Evolutionary conservation across 2,888 invertebrate species (phyloP).

Genomic region (Macrophya annulata): DNA sequence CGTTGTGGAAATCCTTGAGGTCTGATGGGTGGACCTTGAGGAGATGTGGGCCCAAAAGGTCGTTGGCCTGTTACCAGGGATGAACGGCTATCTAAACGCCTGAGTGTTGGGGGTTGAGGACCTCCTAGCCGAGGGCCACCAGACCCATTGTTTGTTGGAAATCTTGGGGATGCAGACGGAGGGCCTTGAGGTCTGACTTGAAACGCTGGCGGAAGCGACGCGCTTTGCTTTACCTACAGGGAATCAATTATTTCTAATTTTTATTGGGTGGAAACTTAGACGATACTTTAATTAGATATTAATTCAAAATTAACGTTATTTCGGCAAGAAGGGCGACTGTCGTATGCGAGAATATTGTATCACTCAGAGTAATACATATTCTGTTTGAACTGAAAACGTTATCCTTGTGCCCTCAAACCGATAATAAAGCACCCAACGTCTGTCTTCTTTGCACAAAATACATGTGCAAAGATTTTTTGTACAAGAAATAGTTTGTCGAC

Average conservation of each 20-base stretch:
- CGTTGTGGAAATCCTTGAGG: conserved; percentile 57
- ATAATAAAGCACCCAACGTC: background rate
- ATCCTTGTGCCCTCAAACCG: background rate
- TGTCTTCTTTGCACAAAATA: background rate
- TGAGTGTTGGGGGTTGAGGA: conserved; percentile 82
- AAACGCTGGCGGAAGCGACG: conserved; percentile 64
- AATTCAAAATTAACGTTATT: too few species aligned
- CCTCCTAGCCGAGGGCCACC: conserved; percentile 82
- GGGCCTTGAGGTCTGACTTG: conserved; percentile 71
- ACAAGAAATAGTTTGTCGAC: background rate
- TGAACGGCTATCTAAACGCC: conserved; percentile 81
- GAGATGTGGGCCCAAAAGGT: conserved; percentile 74
- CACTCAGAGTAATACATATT: background rate
- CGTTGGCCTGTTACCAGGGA: conserved; percentile 80
- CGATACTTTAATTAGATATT: too few species aligned
- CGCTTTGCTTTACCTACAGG: conserved; percentile 69
- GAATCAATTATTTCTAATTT: background rate
- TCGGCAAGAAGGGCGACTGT: background rate
- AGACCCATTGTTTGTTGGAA: conserved; percentile 70
- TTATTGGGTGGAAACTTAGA: background rate
- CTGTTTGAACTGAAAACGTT: background rate
- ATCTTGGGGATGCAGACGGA: conserved; percentile 67
- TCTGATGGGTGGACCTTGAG: conserved; percentile 62
- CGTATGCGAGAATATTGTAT: background rate
- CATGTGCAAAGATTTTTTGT: background rate